Evolutionary conservation across 1,140 invertebrate species (phyloP), one percentile per base, ranked within the genome.

Genomic region (Doryteuthis pealeii): DNA sequence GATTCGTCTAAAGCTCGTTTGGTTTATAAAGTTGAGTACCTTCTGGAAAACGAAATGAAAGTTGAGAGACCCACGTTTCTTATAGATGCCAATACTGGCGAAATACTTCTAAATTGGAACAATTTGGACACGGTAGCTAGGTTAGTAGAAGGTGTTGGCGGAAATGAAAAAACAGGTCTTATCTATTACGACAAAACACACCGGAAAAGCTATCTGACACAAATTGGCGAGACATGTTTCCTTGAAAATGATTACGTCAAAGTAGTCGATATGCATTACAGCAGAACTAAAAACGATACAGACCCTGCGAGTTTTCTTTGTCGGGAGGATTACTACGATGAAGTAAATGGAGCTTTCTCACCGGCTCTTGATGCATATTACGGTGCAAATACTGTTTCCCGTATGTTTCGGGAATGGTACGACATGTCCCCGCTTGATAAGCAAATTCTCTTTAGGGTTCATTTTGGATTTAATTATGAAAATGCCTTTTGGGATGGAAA

Each of bases 241-340:
- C 49, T 80, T 18, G 79, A 82, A 73, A 82, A 82, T 65, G 62
- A 79, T 18, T 79, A 79, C 67, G 79, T 80, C 18, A 73, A 74
- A 12, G 75, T 82, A 45, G 54, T 80, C n/a, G 76, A 82, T 43
- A 82, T 80, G 54, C 70, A 10, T 58, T 70, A 28, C 30, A 62
- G 12, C 15, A 75, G 12, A 40, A 54, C 6, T 70, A 71, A 30
- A 74, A 73, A 32, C 49, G 45, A 1, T 67, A 76, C 14, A 66
- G 68, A 2, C 77, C 45, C 43, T 77, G 75, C 45, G 32, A 70
- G n/a, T 31, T 62, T 77, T 70, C 26, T 43, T 15, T 77, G 78
- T 33, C 72, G 62, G 2, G 40, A 73, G 10, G 72, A 66, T 8
- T 66, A 74, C 26, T 62, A 74, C 10, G 81, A 82, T 30, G 45